Evolutionary conservation across 2,113 vertebrate species (phyloP), one percentile per base, ranked within the genome.

Genomic region (Glaucomys volans): DNA sequence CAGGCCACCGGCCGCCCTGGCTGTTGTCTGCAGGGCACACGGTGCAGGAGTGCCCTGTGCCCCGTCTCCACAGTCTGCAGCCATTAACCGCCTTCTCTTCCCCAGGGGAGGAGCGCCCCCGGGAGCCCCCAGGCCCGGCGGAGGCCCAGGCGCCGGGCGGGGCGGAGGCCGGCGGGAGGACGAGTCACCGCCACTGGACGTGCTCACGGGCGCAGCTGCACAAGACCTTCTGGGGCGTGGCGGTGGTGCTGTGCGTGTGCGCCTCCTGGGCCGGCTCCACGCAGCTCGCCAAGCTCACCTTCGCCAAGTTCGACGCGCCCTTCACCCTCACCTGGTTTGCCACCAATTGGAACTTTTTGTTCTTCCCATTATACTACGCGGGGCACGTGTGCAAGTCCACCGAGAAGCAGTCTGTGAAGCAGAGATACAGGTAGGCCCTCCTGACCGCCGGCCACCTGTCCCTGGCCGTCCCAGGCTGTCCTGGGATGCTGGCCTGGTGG

Each of bases 281-380:
- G 32, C 99, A 99, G 98, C 98, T 99, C 67, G 99, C 99, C 99
- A 99, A 99, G 98, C 97, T 99, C 97, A 99, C 99, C 98, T 99
- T 99, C 98, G 99, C 98, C 97, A 98, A 98, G 95, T 99, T 99
- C 0, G 98, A 99, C 11, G 99, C 99, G 8, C 99, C 99, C 64
- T 99, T 99, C 98, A 99, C 99, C 97, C 99, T 99, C 97, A 99
- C 99, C 0, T 99, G 99, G 99, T 99, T 99, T 92, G 99, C 99
- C 98, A 99, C 99, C 98, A 99, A 98, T 98, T 99, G 99, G 99
- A 99, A 99, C 98, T 99, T 99, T 98, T 98, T 99, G 91, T 99
- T 99, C 98, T 99, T 99, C 98, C 99, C 99, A 14, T 97, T 99
- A 71, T 99, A 99, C 97, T 99, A 99, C 92, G 98, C 98, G 20